A percentile compares a stretch with the other conserved stretches of the same genome.
Evolutionary conservation across 2,888 invertebrate genomes (phyloP).

Genomic region (Napeogenes inachia): DNA sequence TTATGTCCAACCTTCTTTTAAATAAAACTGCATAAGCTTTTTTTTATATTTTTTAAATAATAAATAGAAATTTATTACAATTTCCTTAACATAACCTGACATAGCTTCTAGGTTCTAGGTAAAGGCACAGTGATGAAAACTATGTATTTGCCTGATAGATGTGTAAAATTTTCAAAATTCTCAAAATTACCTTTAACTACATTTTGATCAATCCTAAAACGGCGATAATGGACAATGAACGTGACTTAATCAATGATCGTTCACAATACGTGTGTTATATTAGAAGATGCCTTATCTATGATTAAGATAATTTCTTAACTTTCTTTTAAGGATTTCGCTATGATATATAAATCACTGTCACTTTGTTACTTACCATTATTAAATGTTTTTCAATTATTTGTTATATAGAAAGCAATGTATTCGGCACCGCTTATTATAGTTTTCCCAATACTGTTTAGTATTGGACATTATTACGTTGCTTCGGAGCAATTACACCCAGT

Average conservation of each 20-base stretch:
- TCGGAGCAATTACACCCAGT: constrained; percentile 59
- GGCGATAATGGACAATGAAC: neutral
- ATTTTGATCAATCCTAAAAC: too few relatives aligned
- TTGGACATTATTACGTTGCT: constrained; percentile 39
- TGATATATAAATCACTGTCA: constrained; percentile 2
- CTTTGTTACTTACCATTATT: neutral
- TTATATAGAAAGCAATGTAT: constrained; percentile 14
- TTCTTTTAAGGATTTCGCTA: neutral
- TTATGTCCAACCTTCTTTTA: too few relatives aligned
- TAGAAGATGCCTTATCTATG: constrained; percentile 11
- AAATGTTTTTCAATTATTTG: neutral
- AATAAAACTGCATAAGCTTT: too few relatives aligned
- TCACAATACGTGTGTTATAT: constrained; percentile 27
- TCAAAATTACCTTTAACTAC: too few relatives aligned
- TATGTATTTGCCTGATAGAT: too few relatives aligned
- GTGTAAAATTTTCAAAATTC: too few relatives aligned
- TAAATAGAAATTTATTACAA: too few relatives aligned
- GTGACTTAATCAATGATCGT: constrained; percentile 14
- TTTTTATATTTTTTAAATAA: too few relatives aligned
- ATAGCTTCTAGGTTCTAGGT: too few relatives aligned
- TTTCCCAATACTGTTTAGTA: constrained; percentile 28
- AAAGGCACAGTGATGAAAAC: too few relatives aligned
- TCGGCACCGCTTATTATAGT: constrained; percentile 12
- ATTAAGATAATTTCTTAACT: constrained; percentile 10
- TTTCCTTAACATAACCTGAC: too few relatives aligned